These are phyloP conservation scores for Xestia c-nigrum DNA, from an alignment of 2,888 invertebrate genomes.

Conservation along the genomic window DNA sequence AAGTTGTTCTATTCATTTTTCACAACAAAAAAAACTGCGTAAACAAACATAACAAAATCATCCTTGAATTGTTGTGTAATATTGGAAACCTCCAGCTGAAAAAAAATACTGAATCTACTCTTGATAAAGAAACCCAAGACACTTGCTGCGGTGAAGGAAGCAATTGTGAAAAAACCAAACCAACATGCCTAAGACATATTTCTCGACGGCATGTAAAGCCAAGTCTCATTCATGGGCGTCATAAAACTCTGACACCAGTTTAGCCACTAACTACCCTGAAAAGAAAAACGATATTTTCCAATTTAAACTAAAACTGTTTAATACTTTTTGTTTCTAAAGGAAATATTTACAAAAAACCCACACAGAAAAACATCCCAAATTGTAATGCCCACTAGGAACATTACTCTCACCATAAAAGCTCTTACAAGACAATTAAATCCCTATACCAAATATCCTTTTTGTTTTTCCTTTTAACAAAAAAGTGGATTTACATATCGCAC, in stretches of 20 bases:
- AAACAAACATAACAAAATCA: not conserved
- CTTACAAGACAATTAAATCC: conserved; percentile 45
- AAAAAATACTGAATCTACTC: not conserved
- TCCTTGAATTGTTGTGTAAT: not conserved
- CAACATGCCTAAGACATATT: no score
- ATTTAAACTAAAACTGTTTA: no score
- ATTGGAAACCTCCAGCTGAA: not conserved
- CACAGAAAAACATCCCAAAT: not conserved
- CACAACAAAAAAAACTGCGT: no score
- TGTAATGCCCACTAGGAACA: conserved; percentile 6
- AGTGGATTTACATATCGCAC: conserved; percentile 45
- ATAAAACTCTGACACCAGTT: no score
- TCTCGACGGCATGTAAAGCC: no score
- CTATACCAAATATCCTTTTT: conserved; percentile 20
- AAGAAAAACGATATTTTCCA: not conserved
- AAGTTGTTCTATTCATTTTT: no score
- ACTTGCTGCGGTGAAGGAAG: no score
- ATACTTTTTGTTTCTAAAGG: not conserved
- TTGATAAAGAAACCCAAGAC: not conserved
- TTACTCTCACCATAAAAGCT: conserved; percentile 3
- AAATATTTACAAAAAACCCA: not conserved
- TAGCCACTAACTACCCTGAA: no score
- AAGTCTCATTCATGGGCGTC: no score
- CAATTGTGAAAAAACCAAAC: no score
- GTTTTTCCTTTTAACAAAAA: conserved; percentile 44